These are phyloP conservation scores for Phrynosoma platyrhinos DNA, from an alignment of 2,113 vertebrate species.

Conservation along the genomic window DNA sequence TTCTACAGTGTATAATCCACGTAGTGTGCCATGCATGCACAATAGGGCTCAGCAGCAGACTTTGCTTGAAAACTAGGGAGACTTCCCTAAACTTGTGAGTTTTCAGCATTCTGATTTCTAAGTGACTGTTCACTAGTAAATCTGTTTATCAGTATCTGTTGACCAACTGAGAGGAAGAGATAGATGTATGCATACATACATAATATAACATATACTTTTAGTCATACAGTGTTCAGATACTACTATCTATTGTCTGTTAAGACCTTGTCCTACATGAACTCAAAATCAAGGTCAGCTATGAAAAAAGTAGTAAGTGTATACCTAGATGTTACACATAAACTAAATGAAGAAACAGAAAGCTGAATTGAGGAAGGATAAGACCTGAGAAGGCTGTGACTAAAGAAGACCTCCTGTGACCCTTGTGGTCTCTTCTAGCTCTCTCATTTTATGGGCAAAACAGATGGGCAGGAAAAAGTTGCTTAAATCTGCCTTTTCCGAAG, in stretches of 20 bases:
- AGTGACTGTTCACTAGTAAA: background rate
- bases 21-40: constrained; percentile 36
- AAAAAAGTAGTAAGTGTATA: background rate
- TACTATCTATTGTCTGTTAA: background rate
- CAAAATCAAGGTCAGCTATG: background rate
- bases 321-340: background rate
- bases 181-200: background rate
- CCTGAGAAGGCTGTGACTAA: background rate
- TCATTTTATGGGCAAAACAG: no score
- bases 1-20: constrained; percentile 58
- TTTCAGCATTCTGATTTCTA: constrained; percentile 1
- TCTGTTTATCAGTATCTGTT: background rate
- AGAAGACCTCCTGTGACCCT: no score
- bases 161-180: background rate
- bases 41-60: constrained; percentile 12
- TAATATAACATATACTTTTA: background rate
- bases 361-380: no score
- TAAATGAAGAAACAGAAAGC: background rate
- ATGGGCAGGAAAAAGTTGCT: no score
- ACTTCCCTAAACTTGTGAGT: background rate
- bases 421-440: no score
- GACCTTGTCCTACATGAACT: background rate
- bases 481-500: no score
- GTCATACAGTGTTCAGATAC: background rate
- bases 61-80: background rate